Conservation (phyloP, 2,113 vertebrate genomes). For the Glareola pratincola region DNA sequence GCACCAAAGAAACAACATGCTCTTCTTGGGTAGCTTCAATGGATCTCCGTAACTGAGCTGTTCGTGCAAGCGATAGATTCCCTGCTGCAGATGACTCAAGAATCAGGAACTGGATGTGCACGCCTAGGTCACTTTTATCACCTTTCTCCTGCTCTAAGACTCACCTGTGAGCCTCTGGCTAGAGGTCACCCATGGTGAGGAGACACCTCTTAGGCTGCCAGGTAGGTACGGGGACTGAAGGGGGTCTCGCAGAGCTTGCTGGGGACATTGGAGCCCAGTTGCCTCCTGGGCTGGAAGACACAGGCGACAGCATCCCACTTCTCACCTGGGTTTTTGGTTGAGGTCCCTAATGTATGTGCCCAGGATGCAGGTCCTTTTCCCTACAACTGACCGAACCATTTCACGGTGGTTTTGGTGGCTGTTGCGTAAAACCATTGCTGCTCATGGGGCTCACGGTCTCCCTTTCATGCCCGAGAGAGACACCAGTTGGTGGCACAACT, state of each 20-base stretch:
- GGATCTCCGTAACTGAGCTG: not conserved
- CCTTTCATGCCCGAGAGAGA: not conserved
- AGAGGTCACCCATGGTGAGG: not conserved
- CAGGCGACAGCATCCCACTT: not conserved
- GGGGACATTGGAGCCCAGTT: too few relatives aligned
- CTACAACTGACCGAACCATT: not conserved
- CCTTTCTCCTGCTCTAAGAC: not conserved
- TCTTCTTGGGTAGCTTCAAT: not conserved
- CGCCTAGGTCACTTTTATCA: not conserved
- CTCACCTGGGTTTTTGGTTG: not conserved
- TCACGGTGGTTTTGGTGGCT: not conserved
- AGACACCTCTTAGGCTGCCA: not conserved
- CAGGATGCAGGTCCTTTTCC: not conserved
- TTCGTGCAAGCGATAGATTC: accelerated
- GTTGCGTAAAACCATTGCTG: not conserved
- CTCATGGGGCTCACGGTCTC: accelerated
- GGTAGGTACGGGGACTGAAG: not conserved
- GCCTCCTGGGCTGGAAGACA: not conserved
- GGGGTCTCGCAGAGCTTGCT: not conserved
- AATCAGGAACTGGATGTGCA: not conserved
- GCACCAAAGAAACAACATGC: not conserved
- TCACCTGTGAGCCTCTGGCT: not conserved
- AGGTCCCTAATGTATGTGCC: not conserved
- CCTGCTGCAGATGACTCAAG: not conserved
- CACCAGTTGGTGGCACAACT: not conserved